These are phyloP conservation scores for Aspidiotus destructor DNA, from an alignment of 2,888 invertebrate genomes.

Conservation along the genomic window DNA sequence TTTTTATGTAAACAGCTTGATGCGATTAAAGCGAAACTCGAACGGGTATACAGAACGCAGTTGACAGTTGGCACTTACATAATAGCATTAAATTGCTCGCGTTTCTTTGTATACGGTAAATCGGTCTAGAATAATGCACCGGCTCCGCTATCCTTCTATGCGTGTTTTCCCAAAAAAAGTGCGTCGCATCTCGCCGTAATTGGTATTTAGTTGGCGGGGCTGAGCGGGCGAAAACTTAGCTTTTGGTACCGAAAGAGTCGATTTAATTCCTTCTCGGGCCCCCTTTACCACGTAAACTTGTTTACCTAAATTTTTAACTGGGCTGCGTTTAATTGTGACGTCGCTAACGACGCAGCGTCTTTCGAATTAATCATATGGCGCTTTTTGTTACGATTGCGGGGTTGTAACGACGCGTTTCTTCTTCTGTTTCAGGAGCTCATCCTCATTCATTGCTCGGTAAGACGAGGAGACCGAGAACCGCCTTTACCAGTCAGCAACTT, in stretches of 20 bases:
- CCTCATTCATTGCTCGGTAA: conserved; percentile 69
- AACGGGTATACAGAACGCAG: conserved; percentile 10
- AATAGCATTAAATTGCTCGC: conserved; percentile 28
- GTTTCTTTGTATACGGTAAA: too few species aligned
- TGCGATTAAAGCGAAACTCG: conserved; percentile 21
- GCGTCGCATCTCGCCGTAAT: conserved; percentile 10
- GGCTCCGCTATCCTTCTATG: not conserved
- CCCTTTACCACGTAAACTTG: conserved; percentile 1
- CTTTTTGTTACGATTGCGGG: not conserved
- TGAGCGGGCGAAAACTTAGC: not conserved
- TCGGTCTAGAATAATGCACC: conserved; percentile 5
- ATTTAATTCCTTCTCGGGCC: not conserved
- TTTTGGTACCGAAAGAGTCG: not conserved
- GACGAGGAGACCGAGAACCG: conserved; percentile 87
- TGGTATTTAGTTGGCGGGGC: conserved; percentile 28
- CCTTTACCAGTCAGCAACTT: conserved; percentile 95
- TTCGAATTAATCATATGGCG: not conserved
- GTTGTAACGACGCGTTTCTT: too few species aligned
- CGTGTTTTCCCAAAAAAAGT: not conserved
- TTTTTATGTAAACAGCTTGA: conserved; percentile 29
- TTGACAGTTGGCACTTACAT: conserved; percentile 32
- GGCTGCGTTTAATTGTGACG: not conserved
- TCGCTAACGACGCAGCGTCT: conserved; percentile 9
- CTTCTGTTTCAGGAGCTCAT: conserved; percentile 37
- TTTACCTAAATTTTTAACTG: conserved; percentile 9